phyloP scores from a whole-genome alignment of 2,113 vertebrate genomes.

The Chaetops frenatus region DNA sequence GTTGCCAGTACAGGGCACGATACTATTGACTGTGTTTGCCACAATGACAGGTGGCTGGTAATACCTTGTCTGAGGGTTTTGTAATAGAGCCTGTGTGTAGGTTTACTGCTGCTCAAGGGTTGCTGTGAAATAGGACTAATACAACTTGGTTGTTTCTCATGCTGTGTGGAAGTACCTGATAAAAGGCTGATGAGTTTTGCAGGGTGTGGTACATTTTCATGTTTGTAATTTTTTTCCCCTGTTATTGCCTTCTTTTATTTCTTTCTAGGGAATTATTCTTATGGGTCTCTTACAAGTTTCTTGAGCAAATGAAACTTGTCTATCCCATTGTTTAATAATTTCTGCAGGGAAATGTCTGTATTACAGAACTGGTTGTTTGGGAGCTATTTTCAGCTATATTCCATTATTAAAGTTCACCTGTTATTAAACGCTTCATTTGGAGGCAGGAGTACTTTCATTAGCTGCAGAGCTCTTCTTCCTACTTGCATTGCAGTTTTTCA shows the following conservation, averaged over 20 bases:
- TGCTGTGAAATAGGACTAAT: background rate
- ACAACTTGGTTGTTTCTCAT: background rate
- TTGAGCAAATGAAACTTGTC: background rate
- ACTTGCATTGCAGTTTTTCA: background rate
- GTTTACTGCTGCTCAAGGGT: background rate
- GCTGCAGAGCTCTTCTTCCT: background rate
- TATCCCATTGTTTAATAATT: background rate
- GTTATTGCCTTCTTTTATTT: background rate
- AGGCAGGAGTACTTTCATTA: background rate
- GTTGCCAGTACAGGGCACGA: background rate
- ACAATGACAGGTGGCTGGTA: rapidly evolving
- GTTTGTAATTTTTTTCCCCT: background rate
- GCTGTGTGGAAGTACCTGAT: background rate
- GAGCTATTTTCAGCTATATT: background rate
- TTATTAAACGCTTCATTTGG: background rate
- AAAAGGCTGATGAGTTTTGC: background rate
- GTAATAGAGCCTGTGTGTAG: background rate
- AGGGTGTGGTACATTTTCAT: background rate
- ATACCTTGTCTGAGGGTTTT: background rate
- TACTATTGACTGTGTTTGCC: background rate
- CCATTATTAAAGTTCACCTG: background rate
- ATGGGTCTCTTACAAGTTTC: background rate
- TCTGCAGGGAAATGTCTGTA: background rate
- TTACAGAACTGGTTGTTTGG: background rate
- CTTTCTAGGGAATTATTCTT: background rate